A percentile compares a stretch with the other conserved stretches of the same genome.
Conservation (phyloP, 2,888 invertebrate species). For the Drosophila nr. fundita region DNA sequence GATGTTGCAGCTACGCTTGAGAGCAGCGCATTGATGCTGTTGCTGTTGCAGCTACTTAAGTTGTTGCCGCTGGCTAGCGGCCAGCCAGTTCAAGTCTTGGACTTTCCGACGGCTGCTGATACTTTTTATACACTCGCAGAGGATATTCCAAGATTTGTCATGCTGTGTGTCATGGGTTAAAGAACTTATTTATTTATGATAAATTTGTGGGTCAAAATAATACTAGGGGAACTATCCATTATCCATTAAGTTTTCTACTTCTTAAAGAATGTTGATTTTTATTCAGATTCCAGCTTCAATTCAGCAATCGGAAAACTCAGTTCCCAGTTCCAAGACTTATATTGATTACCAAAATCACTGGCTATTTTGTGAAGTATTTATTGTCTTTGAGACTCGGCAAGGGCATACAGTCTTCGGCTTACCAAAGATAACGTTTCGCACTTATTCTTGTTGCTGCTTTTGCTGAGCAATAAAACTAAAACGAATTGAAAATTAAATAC, state of each 20-base stretch:
- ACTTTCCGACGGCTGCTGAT: slow-evolving; percentile 36
- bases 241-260: background rate
- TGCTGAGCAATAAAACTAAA: slow-evolving; percentile 71
- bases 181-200: too few species aligned
- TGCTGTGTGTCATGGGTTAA: background rate
- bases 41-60: slow-evolving; percentile 11
- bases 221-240: background rate
- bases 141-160: background rate
- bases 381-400: background rate
- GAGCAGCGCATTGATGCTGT: slow-evolving; percentile 1
- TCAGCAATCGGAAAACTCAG: background rate
- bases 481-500: slow-evolving; percentile 80
- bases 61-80: slow-evolving; percentile 44
- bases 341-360: background rate
- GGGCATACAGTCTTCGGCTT: background rate
- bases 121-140: background rate
- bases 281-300: background rate
- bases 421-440: background rate
- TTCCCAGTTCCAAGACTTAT: background rate
- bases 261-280: background rate
- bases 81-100: slow-evolving; percentile 49
- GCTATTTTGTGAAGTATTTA: background rate
- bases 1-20: slow-evolving; percentile 71
- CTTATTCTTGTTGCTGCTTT: slow-evolving; percentile 23
- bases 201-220: too few species aligned